Evolutionary conservation across 2,113 vertebrate genomes (phyloP).

Genomic region (Gymnorhina tibicen): DNA sequence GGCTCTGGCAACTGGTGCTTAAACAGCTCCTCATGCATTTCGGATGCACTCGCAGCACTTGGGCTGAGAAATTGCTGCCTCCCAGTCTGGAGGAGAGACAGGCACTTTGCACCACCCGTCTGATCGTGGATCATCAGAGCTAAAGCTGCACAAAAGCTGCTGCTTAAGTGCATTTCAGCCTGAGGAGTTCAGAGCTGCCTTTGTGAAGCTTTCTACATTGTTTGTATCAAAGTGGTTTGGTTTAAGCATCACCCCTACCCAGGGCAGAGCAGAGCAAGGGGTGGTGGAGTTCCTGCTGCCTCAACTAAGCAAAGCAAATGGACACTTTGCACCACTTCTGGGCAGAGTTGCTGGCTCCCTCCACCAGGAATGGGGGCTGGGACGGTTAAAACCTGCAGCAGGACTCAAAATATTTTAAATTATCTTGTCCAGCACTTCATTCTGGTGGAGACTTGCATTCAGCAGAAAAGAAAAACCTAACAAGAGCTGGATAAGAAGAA

Average conservation of each 20-base stretch:
- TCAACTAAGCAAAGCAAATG: not conserved
- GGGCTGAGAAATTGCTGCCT: not conserved
- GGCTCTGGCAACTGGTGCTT: not conserved
- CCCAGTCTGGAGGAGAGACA: not conserved
- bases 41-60: not conserved
- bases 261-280: accelerated
- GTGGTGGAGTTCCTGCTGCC: not conserved
- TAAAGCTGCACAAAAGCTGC: not conserved
- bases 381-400: not conserved
- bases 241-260: accelerated
- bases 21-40: slow-evolving; percentile 11
- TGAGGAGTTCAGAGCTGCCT: not conserved
- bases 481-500: not conserved
- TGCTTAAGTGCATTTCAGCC: not conserved
- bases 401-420: not conserved
- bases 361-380: not conserved
- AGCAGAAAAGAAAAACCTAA: not conserved
- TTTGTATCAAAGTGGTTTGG: accelerated
- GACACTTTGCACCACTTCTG: not conserved
- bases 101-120: not conserved
- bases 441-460: not conserved
- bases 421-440: not conserved
- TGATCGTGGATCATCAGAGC: not conserved
- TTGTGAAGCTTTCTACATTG: accelerated
- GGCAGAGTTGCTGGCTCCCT: not conserved